These are phyloP conservation scores for Anisognathus igniventris DNA, from an alignment of 2,797 vertebrate genomes.

Conservation along the genomic window DNA sequence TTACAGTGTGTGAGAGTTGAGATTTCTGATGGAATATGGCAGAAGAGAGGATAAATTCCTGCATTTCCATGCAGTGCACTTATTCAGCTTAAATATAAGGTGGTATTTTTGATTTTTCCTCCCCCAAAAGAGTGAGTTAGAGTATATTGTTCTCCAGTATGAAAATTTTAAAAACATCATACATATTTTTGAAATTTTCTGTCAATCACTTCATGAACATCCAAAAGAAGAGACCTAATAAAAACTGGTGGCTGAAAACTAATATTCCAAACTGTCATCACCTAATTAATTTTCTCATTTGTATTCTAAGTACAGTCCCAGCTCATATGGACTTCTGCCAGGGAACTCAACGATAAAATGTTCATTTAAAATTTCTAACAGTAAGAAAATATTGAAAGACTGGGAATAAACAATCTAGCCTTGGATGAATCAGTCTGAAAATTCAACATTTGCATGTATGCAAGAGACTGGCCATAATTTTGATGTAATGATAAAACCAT, in stretches of 20 bases:
- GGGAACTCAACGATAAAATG: not conserved
- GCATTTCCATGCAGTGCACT: not conserved
- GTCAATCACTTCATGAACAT: not conserved
- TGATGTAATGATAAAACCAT: not conserved
- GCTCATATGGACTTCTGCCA: not conserved
- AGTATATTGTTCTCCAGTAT: not conserved
- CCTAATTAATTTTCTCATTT: slow-evolving; percentile 38
- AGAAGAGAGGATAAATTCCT: not conserved
- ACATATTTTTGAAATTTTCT: not conserved
- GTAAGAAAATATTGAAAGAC: slow-evolving; percentile 6
- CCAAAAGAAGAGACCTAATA: not conserved
- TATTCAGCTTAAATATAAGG: not conserved
- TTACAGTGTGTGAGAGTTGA: not conserved
- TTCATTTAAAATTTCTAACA: slow-evolving; percentile 7
- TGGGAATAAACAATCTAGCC: not conserved
- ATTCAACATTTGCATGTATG: not conserved
- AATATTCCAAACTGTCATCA: slow-evolving; percentile 9
- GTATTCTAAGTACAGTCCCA: not conserved
- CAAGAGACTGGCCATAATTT: not conserved
- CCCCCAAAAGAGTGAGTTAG: not conserved
- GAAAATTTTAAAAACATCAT: not conserved
- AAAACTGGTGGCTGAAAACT: slow-evolving; percentile 18
- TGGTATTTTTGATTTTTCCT: not conserved
- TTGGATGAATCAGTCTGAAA: not conserved
- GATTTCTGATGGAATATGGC: not conserved